Conservation (phyloP, 2,113 vertebrate genomes). For the Scopus umbretta region DNA sequence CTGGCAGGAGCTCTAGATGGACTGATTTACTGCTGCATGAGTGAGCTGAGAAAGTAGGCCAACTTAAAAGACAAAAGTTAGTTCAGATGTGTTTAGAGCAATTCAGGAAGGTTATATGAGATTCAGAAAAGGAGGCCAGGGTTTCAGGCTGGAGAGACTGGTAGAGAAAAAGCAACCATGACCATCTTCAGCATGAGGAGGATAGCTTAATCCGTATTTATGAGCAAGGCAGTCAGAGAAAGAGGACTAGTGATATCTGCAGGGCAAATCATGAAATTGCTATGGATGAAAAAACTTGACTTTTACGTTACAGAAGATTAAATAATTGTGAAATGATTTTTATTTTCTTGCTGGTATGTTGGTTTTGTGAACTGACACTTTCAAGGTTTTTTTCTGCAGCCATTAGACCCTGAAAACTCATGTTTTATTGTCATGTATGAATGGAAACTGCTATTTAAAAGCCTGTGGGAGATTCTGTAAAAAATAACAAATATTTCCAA, state of each 20-base stretch:
- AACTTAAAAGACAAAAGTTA: neutral
- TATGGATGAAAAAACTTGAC: neutral
- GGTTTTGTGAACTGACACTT: neutral
- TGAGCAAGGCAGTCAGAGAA: rapidly evolving
- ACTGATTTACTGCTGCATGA: neutral
- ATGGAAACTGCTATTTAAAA: neutral
- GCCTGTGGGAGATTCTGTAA: neutral
- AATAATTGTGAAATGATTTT: neutral
- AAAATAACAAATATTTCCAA: neutral
- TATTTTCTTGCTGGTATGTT: neutral
- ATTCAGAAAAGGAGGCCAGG: neutral
- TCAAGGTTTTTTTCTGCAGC: neutral
- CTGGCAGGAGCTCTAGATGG: rapidly evolving
- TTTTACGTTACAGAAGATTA: neutral
- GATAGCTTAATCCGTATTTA: neutral
- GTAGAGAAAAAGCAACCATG: neutral
- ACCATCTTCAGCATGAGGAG: neutral
- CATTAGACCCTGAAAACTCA: neutral
- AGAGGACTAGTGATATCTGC: neutral
- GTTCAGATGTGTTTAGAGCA: neutral
- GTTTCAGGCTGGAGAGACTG: neutral
- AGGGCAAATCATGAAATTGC: neutral
- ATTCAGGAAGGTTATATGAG: neutral
- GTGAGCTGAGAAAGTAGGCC: neutral
- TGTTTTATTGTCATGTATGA: neutral